Evolutionary conservation across 1,140 invertebrate species (phyloP), one percentile per base, ranked within the genome.

Genomic region (Brachionus rotundiformis): DNA sequence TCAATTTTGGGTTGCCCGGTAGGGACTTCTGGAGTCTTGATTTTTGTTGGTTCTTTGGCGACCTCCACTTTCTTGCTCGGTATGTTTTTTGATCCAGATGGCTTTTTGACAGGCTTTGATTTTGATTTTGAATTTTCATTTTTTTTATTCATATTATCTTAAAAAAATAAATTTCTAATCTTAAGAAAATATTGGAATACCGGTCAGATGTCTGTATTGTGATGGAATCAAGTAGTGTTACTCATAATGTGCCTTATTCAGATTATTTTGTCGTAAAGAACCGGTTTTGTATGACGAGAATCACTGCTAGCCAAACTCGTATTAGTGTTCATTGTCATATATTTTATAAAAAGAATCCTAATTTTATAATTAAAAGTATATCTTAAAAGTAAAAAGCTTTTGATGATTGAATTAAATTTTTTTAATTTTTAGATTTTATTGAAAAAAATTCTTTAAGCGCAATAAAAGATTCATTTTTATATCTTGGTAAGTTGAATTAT

Each of bases 341-440:
- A 54, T 25, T 59, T 59, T 79, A 31, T 63, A 79, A 79, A 33
- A 23, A 59, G 29, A 41, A 2, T 29, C 76, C 76, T 23, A 79
- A 79, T 63, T 79, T 79, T 79, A 63, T 79, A 31, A 31, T 79
- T 19, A 79, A 79, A 79, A 63, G 76, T 79, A 79, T 39, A 59
- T n/a, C n/a, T n/a, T n/a, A n/a, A n/a, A n/a, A n/a, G n/a, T n/a
- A n/a, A n/a, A n/a, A n/a, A n/a, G n/a, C n/a, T n/a, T n/a, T n/a
- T n/a, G n/a, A n/a, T 16, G 13, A 47, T 31, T 47, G 1, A 77
- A 77, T 59, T 13, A 8, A 59, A 49, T 47, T 25, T 77, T 71
- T 68, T 36, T 31, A 16, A 16, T 44, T 77, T 47, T 19, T 36
- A 79, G 76, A 27, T 39, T 79, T 79, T 31, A 79, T 79, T 59